Conservation (phyloP, 2,888 invertebrate genomes). For the Epistrophe eligans region DNA sequence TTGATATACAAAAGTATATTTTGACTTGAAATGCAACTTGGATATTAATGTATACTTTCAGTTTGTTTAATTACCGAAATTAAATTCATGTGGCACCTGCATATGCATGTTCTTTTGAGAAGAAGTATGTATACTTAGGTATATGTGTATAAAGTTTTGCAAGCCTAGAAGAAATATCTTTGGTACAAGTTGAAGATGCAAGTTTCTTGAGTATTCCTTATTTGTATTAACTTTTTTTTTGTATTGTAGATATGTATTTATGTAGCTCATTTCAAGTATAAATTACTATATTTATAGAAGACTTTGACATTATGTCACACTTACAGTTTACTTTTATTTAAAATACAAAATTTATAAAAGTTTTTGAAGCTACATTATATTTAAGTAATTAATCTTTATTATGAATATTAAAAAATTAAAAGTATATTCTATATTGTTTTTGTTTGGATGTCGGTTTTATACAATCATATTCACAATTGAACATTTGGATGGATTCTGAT, state of each 20-base stretch:
- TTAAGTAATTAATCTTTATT: no score
- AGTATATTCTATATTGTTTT: no score
- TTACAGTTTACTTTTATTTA: neutral
- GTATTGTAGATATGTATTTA: neutral
- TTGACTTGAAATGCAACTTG: constrained; percentile 60
- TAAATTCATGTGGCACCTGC: constrained; percentile 64
- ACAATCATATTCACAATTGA: no score
- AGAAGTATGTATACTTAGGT: neutral
- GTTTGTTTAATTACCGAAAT: constrained; percentile 71
- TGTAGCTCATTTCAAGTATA: neutral
- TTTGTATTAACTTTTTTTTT: constrained; percentile 18
- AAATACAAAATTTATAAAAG: neutral
- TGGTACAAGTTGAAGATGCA: neutral
- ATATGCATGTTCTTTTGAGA: constrained; percentile 11
- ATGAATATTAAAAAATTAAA: no score
- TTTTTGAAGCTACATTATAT: neutral
- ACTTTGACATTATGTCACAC: neutral
- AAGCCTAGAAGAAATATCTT: constrained; percentile 36
- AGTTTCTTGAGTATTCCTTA: constrained; percentile 4
- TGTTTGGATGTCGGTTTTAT: no score
- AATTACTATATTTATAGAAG: neutral
- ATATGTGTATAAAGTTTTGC: constrained; percentile 42
- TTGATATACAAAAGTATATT: constrained; percentile 41
- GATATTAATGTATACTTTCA: constrained; percentile 69
- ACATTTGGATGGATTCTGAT: no score